Percentiles rank a stretch among this genome's conserved stretches.
Evolutionary conservation across 2,888 invertebrate genomes (phyloP).

Genomic region (Xestoiulus laeticollis): DNA sequence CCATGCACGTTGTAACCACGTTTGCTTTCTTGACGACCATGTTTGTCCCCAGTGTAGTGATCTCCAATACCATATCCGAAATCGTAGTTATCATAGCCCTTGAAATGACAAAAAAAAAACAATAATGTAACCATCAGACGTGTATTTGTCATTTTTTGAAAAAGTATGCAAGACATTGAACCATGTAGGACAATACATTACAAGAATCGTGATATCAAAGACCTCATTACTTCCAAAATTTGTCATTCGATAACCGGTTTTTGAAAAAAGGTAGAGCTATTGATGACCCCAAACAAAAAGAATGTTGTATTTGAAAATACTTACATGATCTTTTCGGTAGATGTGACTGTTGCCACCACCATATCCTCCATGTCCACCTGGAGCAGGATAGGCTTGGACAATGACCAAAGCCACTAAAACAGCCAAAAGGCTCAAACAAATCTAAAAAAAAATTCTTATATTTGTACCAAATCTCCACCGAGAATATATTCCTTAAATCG

Average conservation of each 20-base stretch:
- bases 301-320: neutral
- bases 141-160: neutral
- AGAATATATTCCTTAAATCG: neutral
- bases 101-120: neutral
- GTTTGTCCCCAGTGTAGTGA: constrained; percentile 54
- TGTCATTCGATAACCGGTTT: no score
- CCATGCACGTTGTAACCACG: constrained; percentile 50
- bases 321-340: constrained; percentile 51
- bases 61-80: constrained; percentile 54
- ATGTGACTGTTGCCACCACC: constrained; percentile 42
- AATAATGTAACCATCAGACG: neutral
- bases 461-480: neutral
- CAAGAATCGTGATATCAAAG: neutral
- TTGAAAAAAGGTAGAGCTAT: neutral
- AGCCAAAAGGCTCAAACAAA: constrained; percentile 45
- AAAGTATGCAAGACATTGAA: neutral
- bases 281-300: neutral
- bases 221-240: neutral
- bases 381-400: constrained; percentile 38
- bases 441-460: neutral
- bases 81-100: constrained; percentile 55
- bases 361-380: constrained; percentile 36
- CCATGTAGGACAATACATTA: neutral
- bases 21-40: constrained; percentile 51
- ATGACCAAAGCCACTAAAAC: constrained; percentile 43